Conservation (phyloP, 1,140 invertebrate genomes). For the Zaprionus lachaisei region DNA sequence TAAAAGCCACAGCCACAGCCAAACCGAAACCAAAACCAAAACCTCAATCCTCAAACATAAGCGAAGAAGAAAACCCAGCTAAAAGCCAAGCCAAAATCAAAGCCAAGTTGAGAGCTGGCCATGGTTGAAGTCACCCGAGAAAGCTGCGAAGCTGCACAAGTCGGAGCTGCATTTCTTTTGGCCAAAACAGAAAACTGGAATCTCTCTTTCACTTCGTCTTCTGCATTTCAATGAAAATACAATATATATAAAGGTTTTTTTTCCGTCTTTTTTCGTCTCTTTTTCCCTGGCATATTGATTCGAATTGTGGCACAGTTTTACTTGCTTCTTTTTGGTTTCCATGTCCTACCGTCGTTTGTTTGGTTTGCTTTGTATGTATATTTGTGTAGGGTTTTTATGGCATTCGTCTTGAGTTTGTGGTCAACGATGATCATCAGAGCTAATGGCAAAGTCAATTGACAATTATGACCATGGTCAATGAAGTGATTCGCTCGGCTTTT, state of each 20-base stretch:
- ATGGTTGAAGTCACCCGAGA: conserved; percentile 33
- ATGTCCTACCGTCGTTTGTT: conserved; percentile 23
- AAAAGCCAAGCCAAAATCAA: conserved; percentile 47
- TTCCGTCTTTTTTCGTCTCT: background rate
- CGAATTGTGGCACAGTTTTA: conserved; percentile 50
- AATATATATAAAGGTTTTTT: conserved; percentile 29
- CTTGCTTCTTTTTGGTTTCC: conserved; percentile 1
- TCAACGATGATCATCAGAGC: conserved; percentile 57
- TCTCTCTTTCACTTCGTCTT: conserved; percentile 70
- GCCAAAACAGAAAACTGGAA: conserved; percentile 68
- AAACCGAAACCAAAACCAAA: conserved; percentile 20
- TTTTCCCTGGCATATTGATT: conserved; percentile 60
- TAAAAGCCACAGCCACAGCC: conserved; percentile 15
- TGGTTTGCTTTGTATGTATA: background rate
- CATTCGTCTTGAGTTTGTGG: conserved; percentile 17
- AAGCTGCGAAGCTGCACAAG: conserved; percentile 27
- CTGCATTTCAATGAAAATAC: conserved; percentile 77
- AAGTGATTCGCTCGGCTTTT: conserved; percentile 71
- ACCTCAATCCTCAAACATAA: background rate
- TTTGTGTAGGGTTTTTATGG: conserved; percentile 38
- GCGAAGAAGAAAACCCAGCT: background rate
- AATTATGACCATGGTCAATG: conserved; percentile 80
- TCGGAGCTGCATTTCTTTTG: conserved; percentile 50
- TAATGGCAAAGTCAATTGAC: conserved; percentile 84
- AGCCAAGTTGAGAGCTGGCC: conserved; percentile 54